Evolutionary conservation across 2,113 vertebrate species (phyloP), one percentile per base, ranked within the genome.

Genomic region (Monopterus albus): DNA sequence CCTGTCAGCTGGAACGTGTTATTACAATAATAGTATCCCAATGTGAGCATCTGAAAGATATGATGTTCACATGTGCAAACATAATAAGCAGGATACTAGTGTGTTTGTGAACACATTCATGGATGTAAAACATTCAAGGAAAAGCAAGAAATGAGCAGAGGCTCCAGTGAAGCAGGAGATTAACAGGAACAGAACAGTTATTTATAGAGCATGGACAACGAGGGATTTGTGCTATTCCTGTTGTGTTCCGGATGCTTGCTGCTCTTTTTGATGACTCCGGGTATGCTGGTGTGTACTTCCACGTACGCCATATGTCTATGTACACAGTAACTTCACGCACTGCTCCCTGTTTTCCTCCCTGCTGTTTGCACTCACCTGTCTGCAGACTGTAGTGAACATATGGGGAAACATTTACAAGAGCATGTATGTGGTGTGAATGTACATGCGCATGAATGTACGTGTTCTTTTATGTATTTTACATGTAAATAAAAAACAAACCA

Each of bases 161-260:
- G 0, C 5, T 38, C 17, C 49, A 46, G 40, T 5, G 57, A 36
- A 21, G 59, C 36, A 39, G 50, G 56, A 57, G 72, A 88, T 81
- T 75, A 85, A 81, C 52, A 49, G 67, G 79, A 83, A 68, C 70
- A 59, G 71, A 65, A 53, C 58, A 70, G 71, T 79, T 88, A 85
- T 88, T 88, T 88, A 77, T 83, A 78, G 86, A 76, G 33, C 47
- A 35, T 21, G 49, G 65, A 71, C 62, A 82, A 74, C 68, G 20
- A 67, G 71, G 82, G 77, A 81, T 85, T 75, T 75, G 53, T 3
- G 66, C 66, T 45, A 35, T 66, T 87, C 82, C 80, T 76, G 74
- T 76, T 62, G 73, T 72, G 64, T 81, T 81, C 83, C 42, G 58
- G 65, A 81, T 65, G 58, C 65, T 70, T 60, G n/a, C 42, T 46